These are phyloP conservation scores for Phrynocephalus versicolor DNA, from an alignment of 2,113 vertebrate species.

Conservation along the genomic window DNA sequence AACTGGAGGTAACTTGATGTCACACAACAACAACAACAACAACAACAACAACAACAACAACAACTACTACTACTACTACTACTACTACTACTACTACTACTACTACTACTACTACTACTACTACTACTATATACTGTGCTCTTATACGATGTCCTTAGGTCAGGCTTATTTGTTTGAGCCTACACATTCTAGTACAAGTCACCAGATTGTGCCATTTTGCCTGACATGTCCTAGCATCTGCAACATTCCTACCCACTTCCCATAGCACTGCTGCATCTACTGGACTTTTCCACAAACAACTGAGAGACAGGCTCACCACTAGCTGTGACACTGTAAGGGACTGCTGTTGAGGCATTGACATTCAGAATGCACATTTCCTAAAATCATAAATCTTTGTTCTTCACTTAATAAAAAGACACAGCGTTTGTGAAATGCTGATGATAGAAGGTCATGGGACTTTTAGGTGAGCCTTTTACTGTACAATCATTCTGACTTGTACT, in stretches of 20 bases:
- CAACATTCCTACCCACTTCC: background rate
- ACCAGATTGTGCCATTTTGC: background rate
- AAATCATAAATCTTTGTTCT: background rate
- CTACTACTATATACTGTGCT: too few relatives aligned
- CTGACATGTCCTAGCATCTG: background rate
- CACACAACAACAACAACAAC: too few relatives aligned
- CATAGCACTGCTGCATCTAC: too few relatives aligned
- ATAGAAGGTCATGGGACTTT: background rate
- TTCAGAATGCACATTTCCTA: background rate
- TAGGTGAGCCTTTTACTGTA: background rate
- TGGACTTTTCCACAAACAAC: background rate
- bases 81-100: too few relatives aligned
- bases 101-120: too few relatives aligned
- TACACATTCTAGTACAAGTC: background rate
- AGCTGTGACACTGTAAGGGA: background rate
- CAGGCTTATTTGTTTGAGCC: background rate
- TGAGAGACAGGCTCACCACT: background rate
- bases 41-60: too few relatives aligned
- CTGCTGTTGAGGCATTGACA: background rate
- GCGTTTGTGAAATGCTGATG: background rate
- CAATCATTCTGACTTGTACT: background rate
- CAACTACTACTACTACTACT: too few relatives aligned
- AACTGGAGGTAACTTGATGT: too few relatives aligned
- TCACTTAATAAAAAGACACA: background rate
- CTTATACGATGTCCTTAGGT: background rate